Evolutionary conservation across 2,797 vertebrate species (phyloP).

Genomic region (Acomys russatus): DNA sequence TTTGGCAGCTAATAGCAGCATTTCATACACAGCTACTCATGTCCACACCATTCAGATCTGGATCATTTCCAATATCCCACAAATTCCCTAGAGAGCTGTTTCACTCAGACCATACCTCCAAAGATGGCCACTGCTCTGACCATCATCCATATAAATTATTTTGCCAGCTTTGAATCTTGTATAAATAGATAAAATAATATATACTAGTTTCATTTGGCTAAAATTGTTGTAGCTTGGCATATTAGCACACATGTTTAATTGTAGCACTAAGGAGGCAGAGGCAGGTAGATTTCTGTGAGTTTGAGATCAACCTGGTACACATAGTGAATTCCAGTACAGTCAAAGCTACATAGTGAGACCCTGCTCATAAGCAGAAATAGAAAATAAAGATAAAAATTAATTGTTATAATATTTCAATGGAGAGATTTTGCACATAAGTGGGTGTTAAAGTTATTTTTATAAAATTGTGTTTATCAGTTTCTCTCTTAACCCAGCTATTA

Average conservation of each 20-base stretch:
- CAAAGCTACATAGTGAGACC: not conserved
- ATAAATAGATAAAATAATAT: not conserved
- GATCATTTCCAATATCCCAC: not conserved
- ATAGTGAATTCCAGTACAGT: not conserved
- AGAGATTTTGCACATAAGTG: not conserved
- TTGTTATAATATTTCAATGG: not conserved
- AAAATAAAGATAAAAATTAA: not conserved
- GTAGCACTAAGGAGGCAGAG: not conserved
- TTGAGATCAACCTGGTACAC: not conserved
- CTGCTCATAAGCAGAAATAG: not conserved
- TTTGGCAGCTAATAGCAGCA: not conserved
- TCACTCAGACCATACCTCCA: not conserved
- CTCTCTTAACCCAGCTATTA: no score
- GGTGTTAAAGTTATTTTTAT: not conserved
- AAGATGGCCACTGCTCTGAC: not conserved
- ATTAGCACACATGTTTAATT: not conserved
- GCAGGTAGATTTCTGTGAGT: not conserved
- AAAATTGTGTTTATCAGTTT: no score
- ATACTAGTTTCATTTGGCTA: not conserved
- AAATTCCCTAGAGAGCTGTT: not conserved
- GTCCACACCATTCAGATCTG: not conserved
- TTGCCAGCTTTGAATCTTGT: not conserved
- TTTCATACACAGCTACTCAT: not conserved
- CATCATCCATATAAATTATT: not conserved
- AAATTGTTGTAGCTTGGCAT: not conserved